phyloP scores from a whole-genome alignment of 2,113 vertebrate genomes.

The Electrona antarctica region DNA sequence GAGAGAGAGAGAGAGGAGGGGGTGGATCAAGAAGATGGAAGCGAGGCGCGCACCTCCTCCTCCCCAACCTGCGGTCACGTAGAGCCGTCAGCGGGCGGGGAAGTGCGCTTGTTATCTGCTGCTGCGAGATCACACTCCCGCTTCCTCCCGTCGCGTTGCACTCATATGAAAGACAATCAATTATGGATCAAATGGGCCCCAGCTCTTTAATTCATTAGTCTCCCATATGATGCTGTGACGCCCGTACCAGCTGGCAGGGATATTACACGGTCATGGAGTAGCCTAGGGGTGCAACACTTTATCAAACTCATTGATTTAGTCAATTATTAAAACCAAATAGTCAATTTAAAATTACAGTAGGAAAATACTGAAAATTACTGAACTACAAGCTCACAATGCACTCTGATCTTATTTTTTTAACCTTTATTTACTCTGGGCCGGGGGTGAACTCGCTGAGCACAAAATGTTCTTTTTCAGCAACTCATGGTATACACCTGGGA shows the following conservation, averaged over 20 bases:
- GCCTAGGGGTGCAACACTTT: too few species aligned
- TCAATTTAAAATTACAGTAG: too few species aligned
- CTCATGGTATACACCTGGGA: too few species aligned
- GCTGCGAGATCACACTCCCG: conserved; percentile 50
- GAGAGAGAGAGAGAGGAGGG: conserved; percentile 70
- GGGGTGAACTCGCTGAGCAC: too few species aligned
- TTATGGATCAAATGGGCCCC: conserved; percentile 80
- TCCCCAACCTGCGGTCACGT: conserved; percentile 80
- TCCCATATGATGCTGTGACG: neutral
- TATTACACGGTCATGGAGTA: neutral
- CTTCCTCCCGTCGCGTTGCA: conserved; percentile 48
- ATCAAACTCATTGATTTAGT: too few species aligned
- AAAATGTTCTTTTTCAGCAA: too few species aligned
- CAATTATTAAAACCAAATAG: too few species aligned
- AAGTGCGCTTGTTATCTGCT: conserved; percentile 74
- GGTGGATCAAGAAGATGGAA: conserved; percentile 75
- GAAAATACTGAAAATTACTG: too few species aligned
- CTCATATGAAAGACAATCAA: conserved; percentile 76
- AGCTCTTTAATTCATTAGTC: conserved; percentile 53
- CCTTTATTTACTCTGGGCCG: too few species aligned
- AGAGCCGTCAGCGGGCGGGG: conserved; percentile 62
- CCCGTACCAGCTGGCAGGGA: neutral
- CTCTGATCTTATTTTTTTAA: too few species aligned
- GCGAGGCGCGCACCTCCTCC: conserved; percentile 43
- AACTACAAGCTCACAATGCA: too few species aligned